Percentiles rank a stretch among this genome's conserved stretches.
Evolutionary conservation across 2,797 vertebrate genomes (phyloP).

Genomic region (Corythornis leucogaster): DNA sequence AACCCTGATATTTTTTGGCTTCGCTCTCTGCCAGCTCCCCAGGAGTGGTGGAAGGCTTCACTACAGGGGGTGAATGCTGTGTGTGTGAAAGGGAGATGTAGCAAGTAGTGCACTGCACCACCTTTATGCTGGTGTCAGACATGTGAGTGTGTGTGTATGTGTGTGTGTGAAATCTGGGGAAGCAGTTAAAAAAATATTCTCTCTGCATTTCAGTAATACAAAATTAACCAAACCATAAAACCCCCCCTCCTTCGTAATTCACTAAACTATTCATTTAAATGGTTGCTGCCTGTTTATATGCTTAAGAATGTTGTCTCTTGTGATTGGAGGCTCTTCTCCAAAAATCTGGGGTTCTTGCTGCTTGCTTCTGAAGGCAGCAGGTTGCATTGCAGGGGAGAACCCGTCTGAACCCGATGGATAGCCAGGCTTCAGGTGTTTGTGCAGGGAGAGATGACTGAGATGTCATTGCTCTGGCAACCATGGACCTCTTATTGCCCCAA

Average conservation of each 20-base stretch:
- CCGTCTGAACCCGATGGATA: rapidly evolving
- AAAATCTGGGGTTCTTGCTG: background rate
- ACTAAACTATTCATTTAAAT: background rate
- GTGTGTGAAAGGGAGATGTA: background rate
- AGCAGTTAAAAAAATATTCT: background rate
- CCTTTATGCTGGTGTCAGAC: background rate
- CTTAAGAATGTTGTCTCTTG: background rate
- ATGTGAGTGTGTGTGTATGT: background rate
- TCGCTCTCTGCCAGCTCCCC: conserved; percentile 22
- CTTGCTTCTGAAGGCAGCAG: background rate
- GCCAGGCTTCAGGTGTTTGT: background rate
- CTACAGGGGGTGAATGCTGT: background rate
- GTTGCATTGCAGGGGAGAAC: background rate
- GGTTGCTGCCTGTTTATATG: background rate
- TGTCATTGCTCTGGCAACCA: rapidly evolving
- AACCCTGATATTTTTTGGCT: conserved; percentile 47
- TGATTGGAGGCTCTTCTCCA: background rate
- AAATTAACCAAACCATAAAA: background rate
- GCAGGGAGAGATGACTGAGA: background rate
- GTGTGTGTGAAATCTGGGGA: background rate
- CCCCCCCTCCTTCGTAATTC: background rate
- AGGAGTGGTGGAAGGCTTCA: background rate
- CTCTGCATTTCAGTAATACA: background rate
- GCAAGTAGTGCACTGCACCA: background rate
- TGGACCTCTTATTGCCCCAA: rapidly evolving